Conservation (phyloP, 2,113 vertebrate species). For the Promerops cafer region DNA sequence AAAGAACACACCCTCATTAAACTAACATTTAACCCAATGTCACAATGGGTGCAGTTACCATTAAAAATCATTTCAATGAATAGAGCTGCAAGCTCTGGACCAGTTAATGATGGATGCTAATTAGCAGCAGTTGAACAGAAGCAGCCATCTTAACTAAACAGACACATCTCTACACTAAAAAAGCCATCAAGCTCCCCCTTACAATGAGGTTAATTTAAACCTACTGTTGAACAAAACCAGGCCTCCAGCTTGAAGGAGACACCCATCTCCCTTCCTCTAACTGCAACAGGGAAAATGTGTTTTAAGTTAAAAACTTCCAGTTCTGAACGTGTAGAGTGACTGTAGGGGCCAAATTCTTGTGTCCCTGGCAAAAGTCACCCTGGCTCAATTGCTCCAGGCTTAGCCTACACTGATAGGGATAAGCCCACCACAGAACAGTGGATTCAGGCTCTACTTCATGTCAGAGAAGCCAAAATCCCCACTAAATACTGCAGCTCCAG, state of each 20-base stretch:
- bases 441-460: neutral
- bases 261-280: neutral
- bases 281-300: neutral
- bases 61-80: conserved; percentile 51
- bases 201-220: conserved; percentile 65
- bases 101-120: conserved; percentile 56
- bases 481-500: neutral
- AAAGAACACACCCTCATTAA: conserved; percentile 47
- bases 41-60: neutral
- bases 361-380: neutral
- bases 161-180: conserved; percentile 41
- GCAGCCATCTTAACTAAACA: conserved; percentile 42
- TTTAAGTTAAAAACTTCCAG: neutral
- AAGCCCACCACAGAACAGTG: neutral
- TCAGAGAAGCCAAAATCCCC: neutral
- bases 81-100: conserved; percentile 25
- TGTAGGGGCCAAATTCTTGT: neutral
- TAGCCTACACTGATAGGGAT: neutral
- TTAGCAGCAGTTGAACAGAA: conserved; percentile 56
- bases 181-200: conserved; percentile 20
- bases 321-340: neutral
- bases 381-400: neutral
- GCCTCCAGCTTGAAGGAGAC: neutral
- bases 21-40: conserved; percentile 49
- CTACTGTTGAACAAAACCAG: conserved; percentile 41